phyloP scores from a whole-genome alignment of 2,888 invertebrate genomes.

The Macrosoma leucophasiata region DNA sequence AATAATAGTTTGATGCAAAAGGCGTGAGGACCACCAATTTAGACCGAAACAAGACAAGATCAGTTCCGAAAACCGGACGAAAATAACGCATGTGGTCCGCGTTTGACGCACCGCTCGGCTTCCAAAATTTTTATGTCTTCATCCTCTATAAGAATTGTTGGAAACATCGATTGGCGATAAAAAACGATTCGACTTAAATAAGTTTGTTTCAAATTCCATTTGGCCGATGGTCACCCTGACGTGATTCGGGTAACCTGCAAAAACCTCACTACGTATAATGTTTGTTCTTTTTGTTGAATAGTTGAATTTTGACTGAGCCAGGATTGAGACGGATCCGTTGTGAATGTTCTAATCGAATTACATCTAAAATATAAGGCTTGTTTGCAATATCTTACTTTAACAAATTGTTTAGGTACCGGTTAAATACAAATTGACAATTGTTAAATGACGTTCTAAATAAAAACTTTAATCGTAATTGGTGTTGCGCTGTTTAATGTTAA shows the following conservation, averaged over 20 bases:
- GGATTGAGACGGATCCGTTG: too few species aligned
- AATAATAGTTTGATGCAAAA: slow-evolving; percentile 65
- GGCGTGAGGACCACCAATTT: slow-evolving; percentile 72
- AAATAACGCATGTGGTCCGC: slow-evolving; percentile 66
- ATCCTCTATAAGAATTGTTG: slow-evolving; percentile 59
- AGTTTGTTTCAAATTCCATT: slow-evolving; percentile 57
- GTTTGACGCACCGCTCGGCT: slow-evolving; percentile 62
- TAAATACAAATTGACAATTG: too few species aligned
- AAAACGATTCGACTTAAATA: slow-evolving; percentile 44
- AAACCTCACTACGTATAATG: slow-evolving; percentile 53
- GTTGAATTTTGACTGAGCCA: slow-evolving; percentile 41
- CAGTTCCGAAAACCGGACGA: slow-evolving; percentile 49
- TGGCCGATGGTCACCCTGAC: slow-evolving; percentile 56
- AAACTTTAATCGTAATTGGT: too few species aligned
- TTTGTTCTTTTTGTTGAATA: slow-evolving; percentile 51
- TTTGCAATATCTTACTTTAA: too few species aligned
- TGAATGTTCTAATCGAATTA: too few species aligned
- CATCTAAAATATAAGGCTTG: too few species aligned
- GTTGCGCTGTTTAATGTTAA: too few species aligned
- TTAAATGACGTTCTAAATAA: too few species aligned
- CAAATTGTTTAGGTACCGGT: too few species aligned
- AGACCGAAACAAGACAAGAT: slow-evolving; percentile 45
- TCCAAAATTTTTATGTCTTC: slow-evolving; percentile 72
- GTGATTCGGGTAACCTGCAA: slow-evolving; percentile 64
- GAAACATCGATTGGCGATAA: slow-evolving; percentile 43